These are phyloP conservation scores for Hypomecis punctinalis DNA, from an alignment of 2,888 invertebrate genomes.

Conservation along the genomic window DNA sequence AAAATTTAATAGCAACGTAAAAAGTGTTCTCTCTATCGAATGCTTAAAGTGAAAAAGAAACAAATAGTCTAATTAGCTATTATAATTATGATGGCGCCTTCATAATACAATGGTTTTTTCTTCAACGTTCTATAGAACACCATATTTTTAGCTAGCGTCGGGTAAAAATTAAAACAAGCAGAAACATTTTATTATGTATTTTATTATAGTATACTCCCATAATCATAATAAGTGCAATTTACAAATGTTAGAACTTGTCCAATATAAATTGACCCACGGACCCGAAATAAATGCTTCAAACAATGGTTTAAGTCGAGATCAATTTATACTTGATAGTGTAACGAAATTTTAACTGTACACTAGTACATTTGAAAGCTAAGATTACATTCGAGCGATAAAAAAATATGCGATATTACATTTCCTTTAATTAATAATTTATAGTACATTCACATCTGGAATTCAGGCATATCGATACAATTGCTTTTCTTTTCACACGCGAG, in stretches of 20 bases:
- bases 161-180: neutral
- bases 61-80: too few relatives aligned
- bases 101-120: too few relatives aligned
- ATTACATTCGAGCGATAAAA: constrained; percentile 56
- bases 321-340: constrained; percentile 14
- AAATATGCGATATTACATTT: constrained; percentile 52
- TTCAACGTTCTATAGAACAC: too few relatives aligned
- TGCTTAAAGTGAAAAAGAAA: too few relatives aligned
- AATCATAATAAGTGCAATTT: constrained; percentile 28
- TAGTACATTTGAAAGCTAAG: constrained; percentile 39
- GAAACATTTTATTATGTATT: constrained; percentile 15
- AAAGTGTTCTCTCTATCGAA: too few relatives aligned
- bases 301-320: neutral
- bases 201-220: constrained; percentile 10
- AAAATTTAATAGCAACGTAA: too few relatives aligned
- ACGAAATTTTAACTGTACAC: constrained; percentile 12
- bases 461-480: constrained; percentile 41
- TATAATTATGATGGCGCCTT: too few relatives aligned
- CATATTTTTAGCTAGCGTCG: too few relatives aligned
- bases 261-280: constrained; percentile 9
- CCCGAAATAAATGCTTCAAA: neutral
- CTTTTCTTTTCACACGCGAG: constrained; percentile 21
- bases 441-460: constrained; percentile 43
- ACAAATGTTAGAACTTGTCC: constrained; percentile 14
- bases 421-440: constrained; percentile 24